These are phyloP conservation scores for Xenotilapia flavipinnis DNA, from an alignment of 2,113 vertebrate species.

Conservation along the genomic window DNA sequence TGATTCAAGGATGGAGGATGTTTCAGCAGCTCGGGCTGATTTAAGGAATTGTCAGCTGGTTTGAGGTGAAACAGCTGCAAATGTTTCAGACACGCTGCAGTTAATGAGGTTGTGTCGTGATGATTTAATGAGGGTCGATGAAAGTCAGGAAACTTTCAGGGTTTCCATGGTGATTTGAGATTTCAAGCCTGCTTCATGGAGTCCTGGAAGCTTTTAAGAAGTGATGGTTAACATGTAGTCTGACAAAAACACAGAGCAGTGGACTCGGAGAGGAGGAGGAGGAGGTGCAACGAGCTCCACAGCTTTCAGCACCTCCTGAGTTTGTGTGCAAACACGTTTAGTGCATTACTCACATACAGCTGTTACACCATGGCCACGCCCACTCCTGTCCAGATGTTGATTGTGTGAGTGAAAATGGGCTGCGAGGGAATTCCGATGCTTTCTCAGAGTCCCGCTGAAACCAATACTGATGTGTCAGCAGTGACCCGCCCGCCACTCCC, in stretches of 20 bases:
- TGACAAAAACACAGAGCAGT: neutral
- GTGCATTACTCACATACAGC: neutral
- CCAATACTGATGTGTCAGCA: neutral
- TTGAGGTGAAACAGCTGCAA: neutral
- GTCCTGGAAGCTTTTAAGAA: neutral
- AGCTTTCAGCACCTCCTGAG: neutral
- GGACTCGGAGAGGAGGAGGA: neutral
- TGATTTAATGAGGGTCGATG: neutral
- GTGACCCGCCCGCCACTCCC: neutral
- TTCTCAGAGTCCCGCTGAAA: neutral
- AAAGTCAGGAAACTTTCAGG: fast-evolving
- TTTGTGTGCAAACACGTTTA: neutral
- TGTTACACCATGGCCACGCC: neutral
- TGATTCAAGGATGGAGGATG: neutral
- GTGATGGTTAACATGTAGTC: neutral
- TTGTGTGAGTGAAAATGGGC: neutral
- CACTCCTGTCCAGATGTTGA: neutral
- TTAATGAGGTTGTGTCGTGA: neutral
- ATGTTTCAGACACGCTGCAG: neutral
- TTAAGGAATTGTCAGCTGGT: neutral
- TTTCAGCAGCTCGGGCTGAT: neutral
- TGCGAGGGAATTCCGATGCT: neutral
- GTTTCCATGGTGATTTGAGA: neutral
- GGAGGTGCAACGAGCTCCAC: neutral
- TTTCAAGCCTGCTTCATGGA: fast-evolving